Evolutionary conservation across 2,888 invertebrate genomes (phyloP).

Genomic region (Antheraea yamamai): DNA sequence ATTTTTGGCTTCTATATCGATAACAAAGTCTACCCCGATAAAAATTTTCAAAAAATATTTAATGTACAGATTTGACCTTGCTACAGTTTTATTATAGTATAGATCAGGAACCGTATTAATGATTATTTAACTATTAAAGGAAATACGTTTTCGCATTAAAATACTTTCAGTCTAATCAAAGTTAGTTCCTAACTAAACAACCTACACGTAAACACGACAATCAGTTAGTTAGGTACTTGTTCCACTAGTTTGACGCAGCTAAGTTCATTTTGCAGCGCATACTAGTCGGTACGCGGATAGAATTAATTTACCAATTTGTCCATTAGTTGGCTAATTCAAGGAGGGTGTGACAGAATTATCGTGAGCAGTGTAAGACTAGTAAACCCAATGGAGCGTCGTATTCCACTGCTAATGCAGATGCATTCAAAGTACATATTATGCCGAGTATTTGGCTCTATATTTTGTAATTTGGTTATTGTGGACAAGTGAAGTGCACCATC

Average conservation of each 20-base stretch:
- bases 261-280: constrained; percentile 5
- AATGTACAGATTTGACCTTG: no score
- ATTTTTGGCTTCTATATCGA: no score
- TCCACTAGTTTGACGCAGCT: constrained; percentile 7
- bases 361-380: not conserved
- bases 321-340: not conserved
- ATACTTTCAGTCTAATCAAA: not conserved
- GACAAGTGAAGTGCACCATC: no score
- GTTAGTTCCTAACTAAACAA: not conserved
- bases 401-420: not conserved
- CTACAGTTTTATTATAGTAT: no score
- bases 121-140: not conserved
- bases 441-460: not conserved
- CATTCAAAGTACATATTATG: not conserved
- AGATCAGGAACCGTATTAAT: not conserved
- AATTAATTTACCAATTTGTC: constrained; percentile 14
- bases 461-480: no score
- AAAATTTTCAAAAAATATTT: no score
- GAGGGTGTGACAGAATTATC: not conserved
- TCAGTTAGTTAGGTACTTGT: not conserved
- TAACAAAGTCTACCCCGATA: no score
- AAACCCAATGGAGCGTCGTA: not conserved
- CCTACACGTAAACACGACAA: not conserved
- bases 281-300: constrained; percentile 2
- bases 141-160: not conserved